Evolutionary conservation across 2,888 invertebrate species (phyloP).

Genomic region (Aproaerema taeniolella): DNA sequence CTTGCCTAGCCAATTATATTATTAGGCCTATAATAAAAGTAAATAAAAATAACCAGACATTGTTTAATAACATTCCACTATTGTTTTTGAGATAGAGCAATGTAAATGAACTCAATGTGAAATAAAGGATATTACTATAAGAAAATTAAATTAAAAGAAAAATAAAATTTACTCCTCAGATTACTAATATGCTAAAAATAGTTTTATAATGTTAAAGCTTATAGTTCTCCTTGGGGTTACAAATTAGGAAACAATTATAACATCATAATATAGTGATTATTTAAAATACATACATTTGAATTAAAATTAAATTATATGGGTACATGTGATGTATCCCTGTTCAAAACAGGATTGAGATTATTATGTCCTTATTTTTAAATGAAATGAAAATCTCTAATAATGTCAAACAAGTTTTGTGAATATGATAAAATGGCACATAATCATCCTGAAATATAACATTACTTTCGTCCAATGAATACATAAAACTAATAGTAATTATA

Average conservation of each 20-base stretch:
- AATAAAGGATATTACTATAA: constrained; percentile 11
- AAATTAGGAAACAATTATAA: constrained; percentile 6
- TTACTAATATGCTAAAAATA: no score
- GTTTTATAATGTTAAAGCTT: not conserved
- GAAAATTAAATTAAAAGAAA: constrained; percentile 2
- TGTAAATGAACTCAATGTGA: constrained; percentile 10
- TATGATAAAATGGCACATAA: constrained; percentile 57
- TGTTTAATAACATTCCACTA: not conserved
- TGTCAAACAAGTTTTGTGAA: constrained; percentile 32
- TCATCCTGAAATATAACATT: constrained; percentile 52
- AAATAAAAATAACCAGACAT: not conserved
- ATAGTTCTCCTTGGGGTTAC: constrained; percentile 14
- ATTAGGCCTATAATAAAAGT: constrained; percentile 4
- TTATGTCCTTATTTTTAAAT: constrained; percentile 1
- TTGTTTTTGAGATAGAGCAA: not conserved
- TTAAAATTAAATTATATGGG: not conserved
- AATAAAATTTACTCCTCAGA: no score
- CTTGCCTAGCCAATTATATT: not conserved
- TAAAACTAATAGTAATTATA: no score
- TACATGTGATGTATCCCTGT: constrained; percentile 9
- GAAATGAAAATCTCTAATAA: not conserved
- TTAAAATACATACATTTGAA: not conserved
- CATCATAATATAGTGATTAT: constrained; percentile 5
- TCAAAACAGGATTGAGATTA: constrained; percentile 1
- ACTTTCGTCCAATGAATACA: constrained; percentile 45